Evolutionary conservation across 2,888 invertebrate genomes (phyloP).

Genomic region (Gymnosoma rotundatum): DNA sequence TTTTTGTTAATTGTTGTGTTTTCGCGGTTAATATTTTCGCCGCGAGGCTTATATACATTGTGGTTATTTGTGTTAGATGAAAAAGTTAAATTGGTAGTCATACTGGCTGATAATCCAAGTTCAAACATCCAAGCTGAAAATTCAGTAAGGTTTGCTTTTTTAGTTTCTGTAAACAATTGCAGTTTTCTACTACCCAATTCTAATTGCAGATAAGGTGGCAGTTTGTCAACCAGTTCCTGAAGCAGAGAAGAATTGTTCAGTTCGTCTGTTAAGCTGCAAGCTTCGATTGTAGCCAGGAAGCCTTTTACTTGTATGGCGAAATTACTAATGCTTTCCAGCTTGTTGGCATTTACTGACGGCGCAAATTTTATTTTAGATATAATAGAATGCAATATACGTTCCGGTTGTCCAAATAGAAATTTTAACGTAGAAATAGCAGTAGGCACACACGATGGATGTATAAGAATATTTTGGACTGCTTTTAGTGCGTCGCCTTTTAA

Average conservation of each 20-base stretch:
- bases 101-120: slow-evolving; percentile 31
- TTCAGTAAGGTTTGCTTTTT: neutral
- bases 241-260: slow-evolving; percentile 46
- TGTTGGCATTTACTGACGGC: slow-evolving; percentile 39
- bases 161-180: too few relatives aligned
- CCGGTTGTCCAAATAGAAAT: slow-evolving; percentile 25
- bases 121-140: slow-evolving; percentile 39
- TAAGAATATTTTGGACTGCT: slow-evolving; percentile 51
- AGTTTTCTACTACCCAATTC: slow-evolving; percentile 11
- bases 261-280: slow-evolving; percentile 44
- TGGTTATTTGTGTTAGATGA: slow-evolving; percentile 1
- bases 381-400: slow-evolving; percentile 19
- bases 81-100: neutral
- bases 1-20: slow-evolving; percentile 2
- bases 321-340: slow-evolving; percentile 32
- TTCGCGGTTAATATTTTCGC: neutral
- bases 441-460: slow-evolving; percentile 48
- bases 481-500: slow-evolving; percentile 28
- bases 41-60: neutral
- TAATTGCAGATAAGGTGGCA: slow-evolving; percentile 21
- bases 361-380: slow-evolving; percentile 36
- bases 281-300: slow-evolving; percentile 31
- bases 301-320: slow-evolving; percentile 51
- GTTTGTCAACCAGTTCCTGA: slow-evolving; percentile 34
- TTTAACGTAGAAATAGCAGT: slow-evolving; percentile 43